Percentiles rank a stretch among this genome's conserved stretches.
Conservation (phyloP, 2,113 vertebrate species). For the Notechis scutatus region DNA sequence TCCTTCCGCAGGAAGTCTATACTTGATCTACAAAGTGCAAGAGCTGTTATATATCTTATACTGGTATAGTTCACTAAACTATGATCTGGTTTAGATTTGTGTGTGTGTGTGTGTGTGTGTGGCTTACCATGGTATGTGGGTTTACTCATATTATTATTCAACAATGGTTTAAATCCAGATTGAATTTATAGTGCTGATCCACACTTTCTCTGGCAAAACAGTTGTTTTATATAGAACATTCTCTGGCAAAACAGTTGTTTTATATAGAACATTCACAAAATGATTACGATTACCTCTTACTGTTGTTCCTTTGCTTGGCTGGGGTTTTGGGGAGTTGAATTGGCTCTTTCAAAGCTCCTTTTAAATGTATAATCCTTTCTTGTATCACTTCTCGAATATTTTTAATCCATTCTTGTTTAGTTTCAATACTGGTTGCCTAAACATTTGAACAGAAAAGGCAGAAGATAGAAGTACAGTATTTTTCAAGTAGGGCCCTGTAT, state of each 20-base stretch:
- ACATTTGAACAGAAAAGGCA: constrained; percentile 45
- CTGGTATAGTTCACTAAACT: background rate
- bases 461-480: background rate
- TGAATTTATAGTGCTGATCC: background rate
- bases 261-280: background rate
- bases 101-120: background rate
- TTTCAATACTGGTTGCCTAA: constrained; percentile 91
- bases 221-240: background rate
- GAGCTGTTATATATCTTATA: background rate
- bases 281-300: constrained; percentile 78
- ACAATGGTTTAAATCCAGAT: background rate
- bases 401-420: constrained; percentile 99
- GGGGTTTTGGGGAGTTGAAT: constrained; percentile 93
- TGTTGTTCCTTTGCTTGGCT: constrained; percentile 87
- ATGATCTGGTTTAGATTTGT: background rate
- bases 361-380: constrained; percentile 96
- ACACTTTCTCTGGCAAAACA: background rate
- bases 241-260: background rate
- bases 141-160: background rate
- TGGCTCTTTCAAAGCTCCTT: constrained; percentile 96
- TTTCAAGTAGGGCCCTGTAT: background rate
- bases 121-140: background rate
- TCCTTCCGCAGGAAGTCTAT: background rate
- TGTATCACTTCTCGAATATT: constrained; percentile 98
- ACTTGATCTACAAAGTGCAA: background rate